A percentile compares a stretch with the other conserved stretches of the same genome.
These are phyloP conservation scores for Flexamia atlantica DNA, from an alignment of 2,888 invertebrate genomes.

Conservation along the genomic window DNA sequence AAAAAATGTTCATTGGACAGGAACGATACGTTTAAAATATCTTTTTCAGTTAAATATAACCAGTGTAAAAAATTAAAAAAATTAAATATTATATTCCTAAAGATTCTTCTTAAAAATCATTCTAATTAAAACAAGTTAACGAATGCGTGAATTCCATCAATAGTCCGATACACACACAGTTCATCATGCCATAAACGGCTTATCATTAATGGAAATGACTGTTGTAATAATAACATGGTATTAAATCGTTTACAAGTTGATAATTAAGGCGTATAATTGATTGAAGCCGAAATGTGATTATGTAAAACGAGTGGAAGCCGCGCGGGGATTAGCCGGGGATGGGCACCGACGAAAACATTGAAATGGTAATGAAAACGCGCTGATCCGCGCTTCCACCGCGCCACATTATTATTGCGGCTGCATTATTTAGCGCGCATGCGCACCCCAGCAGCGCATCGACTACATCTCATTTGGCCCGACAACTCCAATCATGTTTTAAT, in stretches of 20 bases:
- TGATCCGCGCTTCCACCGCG: slow-evolving; percentile 47
- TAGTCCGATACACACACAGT: not conserved
- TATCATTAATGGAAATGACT: slow-evolving; percentile 57
- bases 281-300: slow-evolving; percentile 55
- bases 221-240: slow-evolving; percentile 54
- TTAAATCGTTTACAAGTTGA: slow-evolving; percentile 47
- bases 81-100: no score
- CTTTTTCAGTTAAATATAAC: no score
- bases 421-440: slow-evolving; percentile 53
- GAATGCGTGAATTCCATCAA: not conserved
- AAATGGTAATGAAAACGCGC: slow-evolving; percentile 51
- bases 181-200: slow-evolving; percentile 36
- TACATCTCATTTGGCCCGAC: slow-evolving; percentile 18
- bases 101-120: no score
- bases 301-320: slow-evolving; percentile 24
- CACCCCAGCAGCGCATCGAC: no score
- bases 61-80: no score
- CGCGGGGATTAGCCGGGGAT: slow-evolving; percentile 28
- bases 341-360: slow-evolving; percentile 52
- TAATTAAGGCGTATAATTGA: slow-evolving; percentile 57
- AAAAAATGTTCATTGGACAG: no score
- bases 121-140: no score
- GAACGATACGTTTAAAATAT: no score
- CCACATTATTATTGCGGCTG: slow-evolving; percentile 49
- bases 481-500: slow-evolving; percentile 49